Conservation (phyloP, 2,888 invertebrate species). For the Deilephila porcellus region DNA sequence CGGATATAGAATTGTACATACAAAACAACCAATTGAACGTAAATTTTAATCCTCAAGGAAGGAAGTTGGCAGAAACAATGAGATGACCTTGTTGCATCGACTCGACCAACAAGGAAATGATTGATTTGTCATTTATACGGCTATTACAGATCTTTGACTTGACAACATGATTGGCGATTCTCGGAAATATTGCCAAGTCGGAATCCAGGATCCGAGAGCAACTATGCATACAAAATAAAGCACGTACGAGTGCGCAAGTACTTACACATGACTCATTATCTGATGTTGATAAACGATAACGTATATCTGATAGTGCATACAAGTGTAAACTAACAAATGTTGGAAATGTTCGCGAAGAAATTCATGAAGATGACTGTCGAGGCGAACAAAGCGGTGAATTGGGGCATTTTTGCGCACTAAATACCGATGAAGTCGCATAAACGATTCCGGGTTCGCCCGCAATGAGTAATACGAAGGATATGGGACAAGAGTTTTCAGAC, state of each 20-base stretch:
- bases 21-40: neutral
- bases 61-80: constrained; percentile 39
- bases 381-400: neutral
- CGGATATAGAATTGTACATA: neutral
- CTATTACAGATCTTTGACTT: constrained; percentile 10
- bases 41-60: constrained; percentile 37
- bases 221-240: constrained; percentile 45
- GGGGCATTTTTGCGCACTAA: constrained; percentile 39
- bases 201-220: constrained; percentile 54
- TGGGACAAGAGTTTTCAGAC: constrained; percentile 82
- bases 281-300: constrained; percentile 36
- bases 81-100: constrained; percentile 41
- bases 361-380: neutral
- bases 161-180: constrained; percentile 36
- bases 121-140: constrained; percentile 24
- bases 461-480: constrained; percentile 82
- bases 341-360: neutral
- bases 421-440: constrained; percentile 53
- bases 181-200: constrained; percentile 46
- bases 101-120: constrained; percentile 35
- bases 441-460: constrained; percentile 78
- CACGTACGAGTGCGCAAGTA: constrained; percentile 44
- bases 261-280: constrained; percentile 50
- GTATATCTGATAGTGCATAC: neutral
- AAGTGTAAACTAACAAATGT: constrained; percentile 8